Base-by-base conservation (phyloP, 2,797 vertebrate species). In the Spea hammondii region DNA sequence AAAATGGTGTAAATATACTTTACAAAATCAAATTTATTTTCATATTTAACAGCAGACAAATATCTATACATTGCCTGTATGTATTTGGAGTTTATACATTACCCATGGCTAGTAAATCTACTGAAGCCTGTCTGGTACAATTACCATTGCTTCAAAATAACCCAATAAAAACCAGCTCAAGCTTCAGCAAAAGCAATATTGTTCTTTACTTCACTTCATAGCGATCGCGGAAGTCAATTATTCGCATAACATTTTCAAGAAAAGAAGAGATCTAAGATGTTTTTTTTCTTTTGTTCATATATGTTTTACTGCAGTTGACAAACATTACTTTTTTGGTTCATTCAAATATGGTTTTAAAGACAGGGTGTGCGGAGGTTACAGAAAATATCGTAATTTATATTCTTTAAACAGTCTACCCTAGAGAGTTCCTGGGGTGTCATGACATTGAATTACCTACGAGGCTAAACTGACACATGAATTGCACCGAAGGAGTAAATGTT, bases 211-310 rank as follows among this genome's bases (percentile, higher is more conserved):
- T 32, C 59, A 14, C 59, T 62, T 62, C 14, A 62, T 32, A 32
- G 59, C 47, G 17, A n/a, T 50, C 45, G 9, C 5, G 45, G 14
- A 4, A 11, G 47, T 76, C 17, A 77, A 70, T 77, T 77, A 70
- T 70, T 62, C 14, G 62, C 2, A 48, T 2, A 59, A 44, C 12
- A n/a, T 69, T 17, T n/a, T 47, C 48, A 8, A 53, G 10, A 1
- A 76, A 76, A 70, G 32, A 32, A 53, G 17, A 70, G 51, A 55
- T 54, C 50, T 55, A n/a, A 53, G 17, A 45, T 77, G n/a, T 17
- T 13, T 6, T 48, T 46, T 53, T 32, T 32, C 32, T 57, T 8
- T 47, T 62, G 70, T 44, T 10, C 4, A 6, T 7, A 32, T 17
- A 10, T 46, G n/a, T 8, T 47, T 54, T 49, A 13, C 17, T 13